Conservation (phyloP, 2,113 vertebrate genomes). For the Andinoacara biseriatus region DNA sequence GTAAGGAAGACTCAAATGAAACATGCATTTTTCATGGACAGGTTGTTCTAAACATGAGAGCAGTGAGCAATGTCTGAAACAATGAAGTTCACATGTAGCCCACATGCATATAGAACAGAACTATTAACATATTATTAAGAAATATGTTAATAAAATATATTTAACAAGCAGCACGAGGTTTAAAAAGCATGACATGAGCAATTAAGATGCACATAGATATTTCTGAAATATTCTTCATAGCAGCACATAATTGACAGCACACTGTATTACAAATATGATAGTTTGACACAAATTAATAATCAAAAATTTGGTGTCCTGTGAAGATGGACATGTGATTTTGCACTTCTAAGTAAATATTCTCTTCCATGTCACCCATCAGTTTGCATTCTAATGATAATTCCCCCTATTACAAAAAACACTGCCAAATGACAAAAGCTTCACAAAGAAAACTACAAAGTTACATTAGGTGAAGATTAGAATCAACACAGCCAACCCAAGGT, state of each 20-base stretch:
- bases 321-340: constrained; percentile 9
- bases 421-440: neutral
- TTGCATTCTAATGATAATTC: neutral
- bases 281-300: constrained; percentile 44
- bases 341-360: neutral
- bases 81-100: constrained; percentile 52
- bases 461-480: neutral
- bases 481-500: neutral
- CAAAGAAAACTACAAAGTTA: neutral
- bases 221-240: neutral
- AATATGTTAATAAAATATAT: neutral
- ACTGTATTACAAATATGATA: neutral
- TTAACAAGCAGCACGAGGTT: neutral
- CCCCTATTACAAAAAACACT: neutral
- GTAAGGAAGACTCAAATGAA: constrained; percentile 32
- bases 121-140: constrained; percentile 12
- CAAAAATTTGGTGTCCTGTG: constrained; percentile 4
- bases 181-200: constrained; percentile 1
- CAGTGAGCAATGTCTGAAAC: neutral
- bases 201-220: neutral
- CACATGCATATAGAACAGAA: constrained; percentile 14
- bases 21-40: constrained; percentile 46
- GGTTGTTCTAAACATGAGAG: neutral
- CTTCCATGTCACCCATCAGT: constrained; percentile 4
- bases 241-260: neutral